Conservation (phyloP, 2,888 invertebrate genomes). For the Apodemia zela region DNA sequence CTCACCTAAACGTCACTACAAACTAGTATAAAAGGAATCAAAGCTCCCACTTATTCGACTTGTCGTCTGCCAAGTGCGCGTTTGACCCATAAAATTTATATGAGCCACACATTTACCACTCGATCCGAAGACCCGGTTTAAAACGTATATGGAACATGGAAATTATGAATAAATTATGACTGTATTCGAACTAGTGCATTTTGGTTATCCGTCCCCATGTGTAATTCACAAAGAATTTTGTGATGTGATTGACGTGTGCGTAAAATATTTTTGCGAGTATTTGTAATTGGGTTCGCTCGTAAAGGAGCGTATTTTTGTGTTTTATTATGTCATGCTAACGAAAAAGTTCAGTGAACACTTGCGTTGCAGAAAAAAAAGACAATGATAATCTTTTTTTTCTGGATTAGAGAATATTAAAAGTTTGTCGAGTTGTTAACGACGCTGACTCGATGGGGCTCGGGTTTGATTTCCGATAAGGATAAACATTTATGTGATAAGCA, state of each 20-base stretch:
- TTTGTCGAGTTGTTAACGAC: too few species aligned
- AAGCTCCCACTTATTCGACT: conserved; percentile 25
- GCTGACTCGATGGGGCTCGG: too few species aligned
- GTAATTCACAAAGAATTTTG: conserved; percentile 9
- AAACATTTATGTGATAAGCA: too few species aligned
- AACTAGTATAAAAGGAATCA: conserved; percentile 10
- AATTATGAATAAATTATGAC: conserved; percentile 16
- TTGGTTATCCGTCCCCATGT: conserved; percentile 11
- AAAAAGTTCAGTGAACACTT: background rate
- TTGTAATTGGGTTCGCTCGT: background rate
- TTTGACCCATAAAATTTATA: conserved; percentile 31
- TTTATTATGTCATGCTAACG: background rate
- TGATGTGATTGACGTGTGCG: conserved; percentile 4
- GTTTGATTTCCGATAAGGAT: too few species aligned
- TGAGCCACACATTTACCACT: conserved; percentile 14
- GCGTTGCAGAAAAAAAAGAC: too few species aligned
- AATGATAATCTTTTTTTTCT: too few species aligned
- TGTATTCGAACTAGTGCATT: conserved; percentile 9
- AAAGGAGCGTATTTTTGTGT: background rate
- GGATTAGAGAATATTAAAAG: too few species aligned
- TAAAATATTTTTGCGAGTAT: background rate
- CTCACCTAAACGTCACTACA: background rate
- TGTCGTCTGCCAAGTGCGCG: conserved; percentile 31
- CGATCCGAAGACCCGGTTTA: conserved; percentile 13
- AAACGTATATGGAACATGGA: conserved; percentile 14